Evolutionary conservation across 1,140 invertebrate species (phyloP), one percentile per base, ranked within the genome.

Genomic region (Magallana gigas): DNA sequence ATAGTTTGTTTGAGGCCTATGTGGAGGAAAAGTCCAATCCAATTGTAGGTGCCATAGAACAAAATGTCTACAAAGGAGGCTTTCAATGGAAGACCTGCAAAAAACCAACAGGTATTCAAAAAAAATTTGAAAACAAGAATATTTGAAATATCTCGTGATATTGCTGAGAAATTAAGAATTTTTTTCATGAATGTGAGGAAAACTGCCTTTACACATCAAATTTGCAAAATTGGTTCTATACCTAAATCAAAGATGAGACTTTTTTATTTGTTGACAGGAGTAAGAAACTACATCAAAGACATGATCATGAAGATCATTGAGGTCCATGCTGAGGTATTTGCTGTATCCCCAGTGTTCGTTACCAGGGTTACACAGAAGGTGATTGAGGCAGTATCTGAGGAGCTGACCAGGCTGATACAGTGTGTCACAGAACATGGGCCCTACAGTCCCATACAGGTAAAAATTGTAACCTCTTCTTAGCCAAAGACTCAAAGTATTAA

Each of bases 1-100:
- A 94, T 8, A 93, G 94, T 68, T 88, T 96, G 80, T 95, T 96
- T 91, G 93, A 95, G 29, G 92, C 94, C 0, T 99, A 99, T 94
- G 96, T 99, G 80, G 98, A 99, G 94, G 96, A 97, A 90, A 98
- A 99, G 94, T 97, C 97, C 82, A 98, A 99, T 95, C 98, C 98
- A 5, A 95, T 95, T 59, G 97, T 99, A 36, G 98, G 98, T 23
- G 98, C 97, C 16, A 98, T 99, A 89, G 98, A 99, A 95, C 97
- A 97, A 3, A 98, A 97, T 68, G 99, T 99, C 98, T 99, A 98
- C 94, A 95, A 97, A 90, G 98, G 98, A 1, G 95, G 96, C 68
- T 97, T 98, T 93, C 97, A 97, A 91, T 98, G 98, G 97, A 96
- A 97, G 88, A 96, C 96, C 4, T 96, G 97, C 90, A 96, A 92